These are phyloP conservation scores for Limonius californicus DNA, from an alignment of 1,140 invertebrate genomes.

Conservation along the genomic window DNA sequence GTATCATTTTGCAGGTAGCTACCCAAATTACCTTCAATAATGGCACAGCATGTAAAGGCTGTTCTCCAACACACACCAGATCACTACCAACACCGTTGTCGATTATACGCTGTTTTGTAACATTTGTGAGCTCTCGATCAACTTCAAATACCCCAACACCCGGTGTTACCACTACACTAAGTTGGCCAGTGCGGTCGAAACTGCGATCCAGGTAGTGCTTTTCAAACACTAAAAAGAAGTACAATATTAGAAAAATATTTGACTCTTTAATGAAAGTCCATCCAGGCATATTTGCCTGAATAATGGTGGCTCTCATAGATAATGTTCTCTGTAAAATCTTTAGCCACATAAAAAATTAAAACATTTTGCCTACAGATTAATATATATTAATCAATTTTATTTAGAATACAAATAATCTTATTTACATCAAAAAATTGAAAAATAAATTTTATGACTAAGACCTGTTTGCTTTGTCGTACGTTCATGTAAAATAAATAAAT, in stretches of 20 bases:
- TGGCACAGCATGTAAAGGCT: slow-evolving; percentile 96
- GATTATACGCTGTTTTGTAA: slow-evolving; percentile 98
- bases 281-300: background rate
- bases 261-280: background rate
- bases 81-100: slow-evolving; percentile 95
- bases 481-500: too few species aligned
- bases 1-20: too few species aligned
- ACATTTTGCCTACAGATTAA: too few species aligned
- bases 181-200: slow-evolving; percentile 96
- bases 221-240: slow-evolving; percentile 83
- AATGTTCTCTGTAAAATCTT: background rate
- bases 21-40: slow-evolving; percentile 82
- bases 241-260: too few species aligned
- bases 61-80: slow-evolving; percentile 98
- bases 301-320: background rate
- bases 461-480: too few species aligned
- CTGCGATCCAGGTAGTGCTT: slow-evolving; percentile 97
- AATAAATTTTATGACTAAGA: too few species aligned
- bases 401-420: too few species aligned
- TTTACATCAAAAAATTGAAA: too few species aligned
- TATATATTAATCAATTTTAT: too few species aligned
- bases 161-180: slow-evolving; percentile 96
- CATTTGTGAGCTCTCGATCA: slow-evolving; percentile 93
- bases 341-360: too few species aligned
- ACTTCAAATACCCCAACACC: slow-evolving; percentile 98